Percentiles rank a stretch among this genome's conserved stretches.
Conservation (phyloP, 1,140 invertebrate species). For the Vollenhovia emeryi region DNA sequence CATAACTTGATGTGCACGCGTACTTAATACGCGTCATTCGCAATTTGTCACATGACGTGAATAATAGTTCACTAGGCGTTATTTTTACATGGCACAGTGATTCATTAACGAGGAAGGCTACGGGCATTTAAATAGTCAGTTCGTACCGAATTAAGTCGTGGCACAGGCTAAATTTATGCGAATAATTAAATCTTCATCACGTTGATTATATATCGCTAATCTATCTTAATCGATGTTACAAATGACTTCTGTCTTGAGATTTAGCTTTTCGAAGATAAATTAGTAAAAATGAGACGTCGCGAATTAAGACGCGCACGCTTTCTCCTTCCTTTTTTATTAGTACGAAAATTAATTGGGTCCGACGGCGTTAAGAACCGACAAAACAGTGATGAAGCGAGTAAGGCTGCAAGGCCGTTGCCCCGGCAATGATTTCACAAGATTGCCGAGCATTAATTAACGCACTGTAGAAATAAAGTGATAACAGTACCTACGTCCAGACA, state of each 20-base stretch:
- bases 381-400: slow-evolving; percentile 51
- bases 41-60: neutral
- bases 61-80: neutral
- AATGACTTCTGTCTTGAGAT: neutral
- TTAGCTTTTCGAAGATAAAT: slow-evolving; percentile 18
- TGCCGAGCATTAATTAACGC: slow-evolving; percentile 59
- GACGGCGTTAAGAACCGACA: slow-evolving; percentile 65
- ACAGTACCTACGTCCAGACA: slow-evolving; percentile 50
- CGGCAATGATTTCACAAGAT: slow-evolving; percentile 42
- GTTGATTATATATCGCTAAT: slow-evolving; percentile 18
- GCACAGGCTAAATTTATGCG: neutral
- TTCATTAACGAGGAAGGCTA: slow-evolving; percentile 19
- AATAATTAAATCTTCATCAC: slow-evolving; percentile 30
- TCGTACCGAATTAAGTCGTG: neutral
- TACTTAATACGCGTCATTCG: neutral
- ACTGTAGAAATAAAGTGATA: slow-evolving; percentile 62
- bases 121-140: neutral
- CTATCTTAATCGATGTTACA: slow-evolving; percentile 1
- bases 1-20: neutral
- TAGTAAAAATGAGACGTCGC: slow-evolving; percentile 1
- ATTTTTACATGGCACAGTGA: neutral
- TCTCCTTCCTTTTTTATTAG: slow-evolving; percentile 10
- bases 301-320: slow-evolving; percentile 1
- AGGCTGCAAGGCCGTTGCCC: slow-evolving; percentile 48
- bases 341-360: slow-evolving; percentile 46